Evolutionary conservation across 2,888 invertebrate species (phyloP), one percentile per base, ranked within the genome.

Genomic region (Dasypogon diadema): DNA sequence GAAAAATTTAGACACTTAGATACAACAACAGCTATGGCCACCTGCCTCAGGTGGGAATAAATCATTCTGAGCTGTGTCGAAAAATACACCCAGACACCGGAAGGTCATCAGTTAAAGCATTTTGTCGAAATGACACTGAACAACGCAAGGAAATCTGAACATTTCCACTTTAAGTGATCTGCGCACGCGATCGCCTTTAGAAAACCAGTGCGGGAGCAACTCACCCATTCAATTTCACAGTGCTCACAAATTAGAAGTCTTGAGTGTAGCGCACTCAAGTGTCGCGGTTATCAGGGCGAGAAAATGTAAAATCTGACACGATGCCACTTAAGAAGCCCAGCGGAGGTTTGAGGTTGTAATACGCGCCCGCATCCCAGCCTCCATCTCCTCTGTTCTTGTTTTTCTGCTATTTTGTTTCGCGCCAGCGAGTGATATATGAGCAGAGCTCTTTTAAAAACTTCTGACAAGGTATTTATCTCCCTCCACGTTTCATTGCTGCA

Each of bases 281-380:
- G 42, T 24, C 24, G 14, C 34, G 65, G 24, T 68, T 18, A 68
- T 68, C 65, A 16, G 65, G 65, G 65, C 65, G 46, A 16, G 60
- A 60, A 68, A 37, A 70, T 54, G 30, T 34, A 70, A 70, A 70
- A 54, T 70, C 54, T 70, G 54, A 54, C 70, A 70, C 54, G 54
- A 70, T 54, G 54, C 70, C 70, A 70, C 70, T 70, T 54, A 54
- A 70, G 70, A 54, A 70, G 70, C 54, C 30, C 54, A 24, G 51
- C 54, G 6, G 70, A 70, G 34, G 51, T 21, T 70, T 34, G 30
- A 54, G 16, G 70, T 30, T 26, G 70, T 46, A 42, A 65, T 65
- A 37, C 48, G 46, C 46, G 48, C 65, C 65, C 65, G 65, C 65
- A 65, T 65, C 48, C 48, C 37, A 65, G 48, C 37, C 65, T 21